These are phyloP conservation scores for Acholoe squamosa DNA, from an alignment of 2,888 invertebrate species.

Conservation along the genomic window DNA sequence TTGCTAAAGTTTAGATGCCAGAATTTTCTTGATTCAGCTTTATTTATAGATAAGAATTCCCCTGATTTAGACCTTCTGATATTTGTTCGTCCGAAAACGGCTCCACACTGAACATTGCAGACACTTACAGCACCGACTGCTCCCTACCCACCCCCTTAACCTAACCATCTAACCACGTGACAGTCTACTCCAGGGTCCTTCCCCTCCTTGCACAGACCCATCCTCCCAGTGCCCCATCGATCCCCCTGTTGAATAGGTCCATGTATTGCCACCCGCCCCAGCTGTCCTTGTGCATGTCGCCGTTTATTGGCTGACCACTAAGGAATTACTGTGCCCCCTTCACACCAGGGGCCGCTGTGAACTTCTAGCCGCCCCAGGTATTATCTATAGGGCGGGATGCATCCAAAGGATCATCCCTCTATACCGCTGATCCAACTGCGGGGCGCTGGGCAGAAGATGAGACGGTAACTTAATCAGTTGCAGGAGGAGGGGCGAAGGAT, in stretches of 20 bases:
- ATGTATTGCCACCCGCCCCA: background rate
- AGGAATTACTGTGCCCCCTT: background rate
- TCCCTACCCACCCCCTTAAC: background rate
- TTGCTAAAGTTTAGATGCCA: no score
- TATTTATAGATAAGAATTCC: no score
- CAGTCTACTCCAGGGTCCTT: background rate
- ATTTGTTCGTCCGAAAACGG: no score
- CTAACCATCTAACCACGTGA: background rate
- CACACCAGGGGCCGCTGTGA: background rate
- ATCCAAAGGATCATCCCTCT: background rate
- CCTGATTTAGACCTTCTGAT: no score
- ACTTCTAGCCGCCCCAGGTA: background rate
- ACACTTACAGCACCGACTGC: background rate
- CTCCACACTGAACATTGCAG: no score
- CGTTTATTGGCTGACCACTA: background rate
- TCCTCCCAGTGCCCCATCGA: background rate
- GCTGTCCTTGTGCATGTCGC: background rate
- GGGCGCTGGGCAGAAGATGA: background rate
- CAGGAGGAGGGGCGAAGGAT: background rate
- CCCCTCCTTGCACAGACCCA: background rate
- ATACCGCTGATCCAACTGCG: background rate
- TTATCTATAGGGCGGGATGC: background rate
- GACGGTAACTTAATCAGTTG: constrained; percentile 16
- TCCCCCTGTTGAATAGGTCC: background rate
- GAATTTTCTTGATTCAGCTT: no score